These are phyloP conservation scores for Labeo calbasu DNA, from an alignment of 2,797 vertebrate species.

Conservation along the genomic window DNA sequence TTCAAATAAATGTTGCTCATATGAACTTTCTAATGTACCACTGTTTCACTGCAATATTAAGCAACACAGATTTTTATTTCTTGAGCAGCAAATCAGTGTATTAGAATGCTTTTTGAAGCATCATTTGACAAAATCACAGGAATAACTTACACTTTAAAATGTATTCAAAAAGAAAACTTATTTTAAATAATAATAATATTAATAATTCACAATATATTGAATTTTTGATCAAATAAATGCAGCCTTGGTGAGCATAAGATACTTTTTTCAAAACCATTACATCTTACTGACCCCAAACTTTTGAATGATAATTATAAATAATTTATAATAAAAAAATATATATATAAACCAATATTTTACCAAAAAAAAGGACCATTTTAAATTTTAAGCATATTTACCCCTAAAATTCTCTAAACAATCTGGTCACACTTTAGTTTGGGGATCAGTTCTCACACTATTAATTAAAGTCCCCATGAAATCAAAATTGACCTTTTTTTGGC, in stretches of 20 bases:
- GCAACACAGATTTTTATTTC: too few species aligned
- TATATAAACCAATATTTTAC: neutral
- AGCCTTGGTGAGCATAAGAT: neutral
- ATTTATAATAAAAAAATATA: neutral
- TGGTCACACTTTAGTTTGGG: too few species aligned
- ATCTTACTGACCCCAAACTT: too few species aligned
- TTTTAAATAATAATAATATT: neutral
- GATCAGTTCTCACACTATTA: too few species aligned
- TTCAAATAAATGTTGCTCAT: neutral
- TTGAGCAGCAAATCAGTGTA: too few species aligned
- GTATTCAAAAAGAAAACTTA: neutral
- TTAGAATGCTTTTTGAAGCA: too few species aligned
- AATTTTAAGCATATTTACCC: neutral
- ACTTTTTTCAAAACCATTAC: neutral
- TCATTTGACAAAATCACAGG: too few species aligned
- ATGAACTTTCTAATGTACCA: too few species aligned
- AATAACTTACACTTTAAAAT: neutral
- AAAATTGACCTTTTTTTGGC: too few species aligned
- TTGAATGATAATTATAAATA: neutral
- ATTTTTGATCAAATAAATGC: neutral
- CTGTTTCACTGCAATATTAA: too few species aligned
- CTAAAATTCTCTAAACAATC: neutral
- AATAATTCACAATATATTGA: neutral
- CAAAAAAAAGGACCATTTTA: neutral
- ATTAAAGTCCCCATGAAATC: too few species aligned